These are phyloP conservation scores for Aphis gossypii DNA, from an alignment of 1,140 invertebrate genomes.

Conservation along the genomic window DNA sequence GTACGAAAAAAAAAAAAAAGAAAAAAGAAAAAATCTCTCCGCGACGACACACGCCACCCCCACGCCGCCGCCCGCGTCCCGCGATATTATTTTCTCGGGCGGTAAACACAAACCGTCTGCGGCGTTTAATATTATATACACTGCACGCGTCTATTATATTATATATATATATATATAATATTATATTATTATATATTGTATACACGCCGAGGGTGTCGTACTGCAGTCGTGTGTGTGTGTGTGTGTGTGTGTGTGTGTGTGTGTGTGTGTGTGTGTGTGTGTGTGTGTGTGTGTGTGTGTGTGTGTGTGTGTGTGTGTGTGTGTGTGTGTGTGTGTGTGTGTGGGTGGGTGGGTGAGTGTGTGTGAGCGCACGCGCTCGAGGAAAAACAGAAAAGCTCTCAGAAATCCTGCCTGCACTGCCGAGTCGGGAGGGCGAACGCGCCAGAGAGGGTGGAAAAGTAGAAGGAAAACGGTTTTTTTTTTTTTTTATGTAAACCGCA, in stretches of 20 bases:
- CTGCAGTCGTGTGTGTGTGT: neutral
- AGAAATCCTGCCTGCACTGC: neutral
- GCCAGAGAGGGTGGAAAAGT: neutral
- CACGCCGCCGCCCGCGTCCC: neutral
- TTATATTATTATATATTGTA: neutral
- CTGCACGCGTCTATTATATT: neutral
- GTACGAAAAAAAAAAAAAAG: neutral
- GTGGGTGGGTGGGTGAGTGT: neutral
- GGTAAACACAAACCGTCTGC: constrained; percentile 33
- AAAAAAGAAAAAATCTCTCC: neutral
- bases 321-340: neutral
- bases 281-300: neutral
- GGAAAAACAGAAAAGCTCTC: constrained; percentile 32
- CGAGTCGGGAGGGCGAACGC: neutral
- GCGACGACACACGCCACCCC: neutral
- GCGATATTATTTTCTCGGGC: neutral
- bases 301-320: neutral
- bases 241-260: neutral
- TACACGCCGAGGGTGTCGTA: neutral
- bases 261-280: neutral
- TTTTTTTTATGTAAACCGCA: constrained; percentile 25
- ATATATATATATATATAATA: neutral
- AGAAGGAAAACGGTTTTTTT: neutral
- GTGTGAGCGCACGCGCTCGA: neutral
- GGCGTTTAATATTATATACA: constrained; percentile 22